Conservation (phyloP, 2,797 vertebrate genomes). For the Propithecus deckenii region DNA sequence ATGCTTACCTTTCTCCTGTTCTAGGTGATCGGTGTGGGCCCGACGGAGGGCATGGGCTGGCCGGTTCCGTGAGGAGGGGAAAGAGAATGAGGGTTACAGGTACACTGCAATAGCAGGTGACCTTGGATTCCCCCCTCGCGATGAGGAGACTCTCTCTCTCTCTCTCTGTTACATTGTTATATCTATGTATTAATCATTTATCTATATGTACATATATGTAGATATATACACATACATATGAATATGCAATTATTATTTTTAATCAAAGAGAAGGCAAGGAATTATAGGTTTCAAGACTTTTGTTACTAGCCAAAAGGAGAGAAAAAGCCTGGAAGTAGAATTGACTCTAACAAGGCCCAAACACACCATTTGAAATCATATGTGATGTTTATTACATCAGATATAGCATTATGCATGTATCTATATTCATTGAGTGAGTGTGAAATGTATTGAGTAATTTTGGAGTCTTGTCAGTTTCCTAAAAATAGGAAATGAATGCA, state of each 20-base stretch:
- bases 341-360: background rate
- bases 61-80: background rate
- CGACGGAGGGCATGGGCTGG: background rate
- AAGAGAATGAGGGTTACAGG: background rate
- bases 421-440: background rate
- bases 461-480: slow-evolving; percentile 17
- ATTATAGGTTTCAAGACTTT: background rate
- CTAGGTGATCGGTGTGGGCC: background rate
- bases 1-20: background rate
- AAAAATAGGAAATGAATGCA: slow-evolving; percentile 37
- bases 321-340: background rate
- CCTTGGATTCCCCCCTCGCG: background rate
- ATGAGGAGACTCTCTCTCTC: background rate
- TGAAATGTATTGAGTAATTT: slow-evolving; percentile 36
- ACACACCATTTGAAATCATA: background rate
- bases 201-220: background rate
- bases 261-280: background rate
- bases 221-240: too few species aligned
- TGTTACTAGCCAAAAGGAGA: background rate
- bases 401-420: background rate
- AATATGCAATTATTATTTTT: background rate
- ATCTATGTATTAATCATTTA: background rate
- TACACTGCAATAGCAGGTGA: background rate
- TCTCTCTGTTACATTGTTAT: background rate
- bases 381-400: background rate